These are phyloP conservation scores for Epinotia brunnichana DNA, from an alignment of 2,888 invertebrate genomes.

Conservation along the genomic window DNA sequence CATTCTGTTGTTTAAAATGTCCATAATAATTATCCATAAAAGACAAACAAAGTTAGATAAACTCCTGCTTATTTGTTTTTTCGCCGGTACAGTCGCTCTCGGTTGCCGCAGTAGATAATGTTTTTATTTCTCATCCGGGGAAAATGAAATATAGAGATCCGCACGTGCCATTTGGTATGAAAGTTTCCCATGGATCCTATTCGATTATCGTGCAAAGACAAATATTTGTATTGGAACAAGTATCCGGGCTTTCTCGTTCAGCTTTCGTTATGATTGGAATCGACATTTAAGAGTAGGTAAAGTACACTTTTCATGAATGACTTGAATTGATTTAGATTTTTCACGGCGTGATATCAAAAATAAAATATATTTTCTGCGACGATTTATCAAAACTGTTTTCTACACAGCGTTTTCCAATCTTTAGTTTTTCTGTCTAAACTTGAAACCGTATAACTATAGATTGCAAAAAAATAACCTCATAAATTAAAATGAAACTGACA, in stretches of 20 bases:
- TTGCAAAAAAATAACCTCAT: too few species aligned
- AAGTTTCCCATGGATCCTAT: conserved; percentile 40
- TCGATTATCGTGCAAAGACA: conserved; percentile 40
- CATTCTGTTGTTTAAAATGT: neutral
- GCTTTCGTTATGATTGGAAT: neutral
- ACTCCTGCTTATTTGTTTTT: conserved; percentile 19
- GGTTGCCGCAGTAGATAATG: conserved; percentile 36
- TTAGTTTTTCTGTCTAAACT: too few species aligned
- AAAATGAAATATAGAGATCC: conserved; percentile 36
- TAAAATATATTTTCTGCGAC: neutral
- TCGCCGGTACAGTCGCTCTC: conserved; percentile 26
- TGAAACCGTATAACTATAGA: too few species aligned
- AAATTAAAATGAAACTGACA: too few species aligned
- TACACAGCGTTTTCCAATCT: too few species aligned
- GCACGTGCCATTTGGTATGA: conserved; percentile 39
- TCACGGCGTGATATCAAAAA: neutral
- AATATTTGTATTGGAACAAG: conserved; percentile 40
- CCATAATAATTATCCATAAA: conserved; percentile 12
- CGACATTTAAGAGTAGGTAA: neutral
- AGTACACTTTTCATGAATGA: neutral
- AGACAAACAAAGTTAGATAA: conserved; percentile 15
- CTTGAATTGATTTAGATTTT: conserved; percentile 12
- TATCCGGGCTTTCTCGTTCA: conserved; percentile 25
- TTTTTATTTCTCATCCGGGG: conserved; percentile 30
- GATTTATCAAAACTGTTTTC: too few species aligned